Percentiles rank a stretch among this genome's conserved stretches.
These are phyloP conservation scores for Yponomeuta malinellus DNA, from an alignment of 2,888 invertebrate species.

Conservation along the genomic window DNA sequence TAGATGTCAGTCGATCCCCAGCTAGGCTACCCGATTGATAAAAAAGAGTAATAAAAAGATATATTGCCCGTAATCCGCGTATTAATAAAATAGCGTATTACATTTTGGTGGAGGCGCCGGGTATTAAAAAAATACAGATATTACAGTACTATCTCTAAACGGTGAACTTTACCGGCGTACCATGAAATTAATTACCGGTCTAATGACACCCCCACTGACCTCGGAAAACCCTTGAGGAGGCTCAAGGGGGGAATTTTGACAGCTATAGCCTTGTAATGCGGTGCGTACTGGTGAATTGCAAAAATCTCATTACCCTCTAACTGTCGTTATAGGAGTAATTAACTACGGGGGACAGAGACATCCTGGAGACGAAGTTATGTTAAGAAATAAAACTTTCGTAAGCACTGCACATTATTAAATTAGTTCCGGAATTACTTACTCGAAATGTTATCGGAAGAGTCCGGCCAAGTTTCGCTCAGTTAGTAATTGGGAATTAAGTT, in stretches of 20 bases:
- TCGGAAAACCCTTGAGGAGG: slow-evolving; percentile 20
- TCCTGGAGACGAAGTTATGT: slow-evolving; percentile 28
- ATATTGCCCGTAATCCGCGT: no score
- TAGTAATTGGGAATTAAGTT: no score
- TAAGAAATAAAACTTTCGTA: not conserved
- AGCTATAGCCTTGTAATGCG: slow-evolving; percentile 67
- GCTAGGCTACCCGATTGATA: no score
- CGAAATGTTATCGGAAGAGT: no score
- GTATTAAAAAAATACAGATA: no score
- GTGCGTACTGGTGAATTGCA: slow-evolving; percentile 68
- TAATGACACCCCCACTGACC: not conserved
- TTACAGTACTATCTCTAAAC: not conserved
- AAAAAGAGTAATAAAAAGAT: no score
- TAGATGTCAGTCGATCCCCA: no score
- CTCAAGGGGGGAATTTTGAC: slow-evolving; percentile 38
- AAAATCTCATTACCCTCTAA: slow-evolving; percentile 75
- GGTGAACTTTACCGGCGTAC: not conserved
- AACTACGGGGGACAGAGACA: slow-evolving; percentile 44
- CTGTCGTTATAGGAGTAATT: slow-evolving; percentile 75
- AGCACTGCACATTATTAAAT: no score
- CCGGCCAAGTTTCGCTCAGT: not conserved
- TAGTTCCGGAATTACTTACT: no score
- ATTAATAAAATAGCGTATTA: no score
- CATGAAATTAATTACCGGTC: slow-evolving; percentile 18
- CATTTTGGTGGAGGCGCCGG: no score